These are phyloP conservation scores for Saccostrea echinata DNA, from an alignment of 1,140 invertebrate species.

Conservation along the genomic window DNA sequence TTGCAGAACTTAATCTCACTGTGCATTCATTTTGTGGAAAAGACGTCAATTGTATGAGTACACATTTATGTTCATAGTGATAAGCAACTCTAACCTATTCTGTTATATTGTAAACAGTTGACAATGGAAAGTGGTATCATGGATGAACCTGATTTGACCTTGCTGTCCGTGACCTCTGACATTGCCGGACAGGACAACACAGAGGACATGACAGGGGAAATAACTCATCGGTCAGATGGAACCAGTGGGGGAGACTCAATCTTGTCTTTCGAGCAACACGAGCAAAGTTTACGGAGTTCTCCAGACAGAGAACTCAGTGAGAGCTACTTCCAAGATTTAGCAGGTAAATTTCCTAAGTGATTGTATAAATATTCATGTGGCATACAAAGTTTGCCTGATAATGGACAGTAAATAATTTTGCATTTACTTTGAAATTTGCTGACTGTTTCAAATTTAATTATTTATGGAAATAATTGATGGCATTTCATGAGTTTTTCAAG, in stretches of 20 bases:
- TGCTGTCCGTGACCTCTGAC: constrained; percentile 60
- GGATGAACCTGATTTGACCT: constrained; percentile 63
- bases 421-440: no score
- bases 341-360: not conserved
- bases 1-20: not conserved
- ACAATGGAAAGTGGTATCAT: constrained; percentile 62
- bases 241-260: constrained; percentile 59
- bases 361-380: no score
- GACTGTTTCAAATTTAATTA: no score
- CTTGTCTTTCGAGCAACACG: constrained; percentile 67
- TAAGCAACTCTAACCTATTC: not conserved
- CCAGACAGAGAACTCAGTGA: constrained; percentile 8
- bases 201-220: constrained; percentile 51
- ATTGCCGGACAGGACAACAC: constrained; percentile 25
- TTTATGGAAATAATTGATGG: no score
- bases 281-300: constrained; percentile 50
- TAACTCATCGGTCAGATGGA: constrained; percentile 45
- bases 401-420: no score
- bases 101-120: constrained; percentile 55
- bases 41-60: not conserved
- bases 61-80: not conserved
- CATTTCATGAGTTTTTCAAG: no score
- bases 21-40: not conserved
- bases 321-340: constrained; percentile 21
- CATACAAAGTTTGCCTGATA: no score